Conservation (phyloP, 2,888 invertebrate species). For the Xiphydria camelus region DNA sequence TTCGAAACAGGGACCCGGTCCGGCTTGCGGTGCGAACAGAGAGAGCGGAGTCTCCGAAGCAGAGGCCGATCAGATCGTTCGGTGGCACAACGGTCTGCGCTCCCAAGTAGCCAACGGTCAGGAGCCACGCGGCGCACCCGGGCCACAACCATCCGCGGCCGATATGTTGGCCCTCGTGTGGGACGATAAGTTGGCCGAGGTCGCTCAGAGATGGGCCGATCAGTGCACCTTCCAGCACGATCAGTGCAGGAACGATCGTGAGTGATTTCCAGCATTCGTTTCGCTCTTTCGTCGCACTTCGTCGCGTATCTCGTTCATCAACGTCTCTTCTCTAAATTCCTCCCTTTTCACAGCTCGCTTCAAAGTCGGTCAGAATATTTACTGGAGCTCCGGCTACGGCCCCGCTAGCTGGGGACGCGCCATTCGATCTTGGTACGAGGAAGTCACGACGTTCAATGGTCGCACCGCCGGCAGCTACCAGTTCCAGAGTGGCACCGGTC, state of each 20-base stretch:
- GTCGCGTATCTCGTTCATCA: no score
- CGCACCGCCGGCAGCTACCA: background rate
- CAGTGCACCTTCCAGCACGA: slow-evolving; percentile 55
- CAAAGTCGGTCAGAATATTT: slow-evolving; percentile 55
- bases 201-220: slow-evolving; percentile 54
- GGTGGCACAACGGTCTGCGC: slow-evolving; percentile 53
- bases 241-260: slow-evolving; percentile 48
- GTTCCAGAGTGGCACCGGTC: slow-evolving; percentile 4
- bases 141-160: slow-evolving; percentile 52
- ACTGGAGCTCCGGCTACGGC: slow-evolving; percentile 26
- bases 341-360: slow-evolving; percentile 33
- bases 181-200: slow-evolving; percentile 49
- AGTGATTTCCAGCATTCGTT: slow-evolving; percentile 12
- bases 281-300: no score
- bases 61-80: slow-evolving; percentile 47
- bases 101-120: slow-evolving; percentile 47
- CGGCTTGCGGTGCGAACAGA: slow-evolving; percentile 12
- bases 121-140: slow-evolving; percentile 47
- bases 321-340: background rate
- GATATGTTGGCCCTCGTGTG: slow-evolving; percentile 53
- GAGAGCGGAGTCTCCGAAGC: slow-evolving; percentile 30
- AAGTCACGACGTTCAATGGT: slow-evolving; percentile 38
- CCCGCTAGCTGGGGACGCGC: slow-evolving; percentile 39
- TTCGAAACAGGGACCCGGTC: slow-evolving; percentile 9
- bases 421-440: slow-evolving; percentile 47